Evolutionary conservation across 2,888 invertebrate genomes (phyloP).

Genomic region (Uropetala carovei): DNA sequence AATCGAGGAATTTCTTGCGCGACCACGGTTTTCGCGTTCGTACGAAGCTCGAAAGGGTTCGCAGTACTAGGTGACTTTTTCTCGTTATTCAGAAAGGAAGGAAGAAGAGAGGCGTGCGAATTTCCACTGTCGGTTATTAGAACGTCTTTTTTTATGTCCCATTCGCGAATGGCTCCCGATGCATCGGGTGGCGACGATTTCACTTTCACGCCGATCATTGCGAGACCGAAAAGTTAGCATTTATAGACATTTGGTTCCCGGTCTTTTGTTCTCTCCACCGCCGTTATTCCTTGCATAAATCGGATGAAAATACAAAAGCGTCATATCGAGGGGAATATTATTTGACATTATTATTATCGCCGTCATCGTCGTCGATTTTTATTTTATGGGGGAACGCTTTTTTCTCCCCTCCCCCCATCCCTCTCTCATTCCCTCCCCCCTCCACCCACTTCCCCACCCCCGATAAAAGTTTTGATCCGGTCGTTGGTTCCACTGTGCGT

Average conservation of each 20-base stretch:
- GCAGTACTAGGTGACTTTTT: not conserved
- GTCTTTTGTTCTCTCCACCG: conserved; percentile 18
- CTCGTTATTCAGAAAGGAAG: not conserved
- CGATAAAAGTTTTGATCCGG: conserved; percentile 57
- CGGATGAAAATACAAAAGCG: not conserved
- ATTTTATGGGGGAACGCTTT: not conserved
- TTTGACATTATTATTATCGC: conserved; percentile 41
- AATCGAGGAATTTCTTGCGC: no score
- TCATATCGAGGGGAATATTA: conserved; percentile 3
- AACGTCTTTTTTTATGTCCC: conserved; percentile 3
- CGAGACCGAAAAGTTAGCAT: not conserved
- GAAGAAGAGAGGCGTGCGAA: not conserved
- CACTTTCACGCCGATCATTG: not conserved
- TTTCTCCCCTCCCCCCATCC: not conserved
- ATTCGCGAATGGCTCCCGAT: not conserved
- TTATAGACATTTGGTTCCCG: conserved; percentile 43
- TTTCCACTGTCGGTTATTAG: not conserved
- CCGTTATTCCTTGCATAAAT: conserved; percentile 28
- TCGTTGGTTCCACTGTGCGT: conserved; percentile 42
- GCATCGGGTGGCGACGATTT: conserved; percentile 29
- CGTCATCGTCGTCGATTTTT: not conserved
- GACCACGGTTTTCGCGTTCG: no score
- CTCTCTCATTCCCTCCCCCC: not conserved
- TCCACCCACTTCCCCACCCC: not conserved
- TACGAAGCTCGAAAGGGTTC: no score